Base-by-base conservation (phyloP, 2,113 vertebrate species). In the Hippocampus abdominalis region DNA sequence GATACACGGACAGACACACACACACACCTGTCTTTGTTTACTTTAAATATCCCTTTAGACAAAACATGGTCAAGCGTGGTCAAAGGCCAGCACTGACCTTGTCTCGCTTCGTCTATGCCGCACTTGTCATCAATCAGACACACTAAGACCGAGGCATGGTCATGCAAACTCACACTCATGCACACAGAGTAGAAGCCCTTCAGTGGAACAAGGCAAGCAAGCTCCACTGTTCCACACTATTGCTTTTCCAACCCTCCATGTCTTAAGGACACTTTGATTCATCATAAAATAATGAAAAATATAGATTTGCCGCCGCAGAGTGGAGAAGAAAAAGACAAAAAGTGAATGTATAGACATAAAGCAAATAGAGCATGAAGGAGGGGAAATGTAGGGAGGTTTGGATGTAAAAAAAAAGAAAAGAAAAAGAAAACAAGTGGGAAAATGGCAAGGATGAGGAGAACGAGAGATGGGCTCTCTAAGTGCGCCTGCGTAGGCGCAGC, bases 281-380 rank as follows among this genome's bases (percentile, higher is more conserved):
- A 87, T 90, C 84, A 81, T 71, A 84, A 87, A 71, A 72, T 72
- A 84, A 86, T 85, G 82, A 89, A 83, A 87, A 84, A 85, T 88
- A 90, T 88, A 87, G 84, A 87, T 84, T 78, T 64, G 66, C 64
- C 73, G 69, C 73, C 76, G 75, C 78, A 88, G 79, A 87, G 84
- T 72, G 81, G 65, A 9, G 36, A 21, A 15, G 16, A n/a, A 40
- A 79, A 72, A 81, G 66, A 64, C 68, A 77, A 80, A 76, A 83
- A 78, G 64, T 29, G 48, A 84, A 87, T 62, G 84, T 87, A 81
- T 82, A 78, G 82, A 85, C 80, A 79, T 76, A 77, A 86, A 87
- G 77, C 74, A 88, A 87, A 84, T 79, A 85, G 80, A 88, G 84
- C 86, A 88, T 82, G 81, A 81, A 82, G 64, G 63, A 74, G 57